These are phyloP conservation scores for Nycticorax nycticorax DNA, from an alignment of 2,113 vertebrate species.

Conservation along the genomic window DNA sequence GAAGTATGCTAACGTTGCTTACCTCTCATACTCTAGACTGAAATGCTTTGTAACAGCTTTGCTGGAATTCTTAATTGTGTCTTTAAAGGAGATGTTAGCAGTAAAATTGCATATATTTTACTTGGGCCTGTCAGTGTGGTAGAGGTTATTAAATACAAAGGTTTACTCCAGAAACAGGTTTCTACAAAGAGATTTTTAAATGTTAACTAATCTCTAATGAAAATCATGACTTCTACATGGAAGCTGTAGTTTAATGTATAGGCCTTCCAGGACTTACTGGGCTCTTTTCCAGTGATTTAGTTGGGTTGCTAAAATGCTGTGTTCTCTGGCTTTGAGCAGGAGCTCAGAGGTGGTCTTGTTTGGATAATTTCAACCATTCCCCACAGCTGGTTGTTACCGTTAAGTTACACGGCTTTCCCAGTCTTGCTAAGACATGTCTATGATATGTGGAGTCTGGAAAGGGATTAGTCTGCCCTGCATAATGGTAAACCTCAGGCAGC, in stretches of 20 bases:
- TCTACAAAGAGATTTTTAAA: not conserved
- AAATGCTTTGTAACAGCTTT: not conserved
- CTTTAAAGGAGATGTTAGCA: not conserved
- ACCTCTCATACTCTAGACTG: not conserved
- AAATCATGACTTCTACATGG: not conserved
- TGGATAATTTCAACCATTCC: not conserved
- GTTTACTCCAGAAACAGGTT: not conserved
- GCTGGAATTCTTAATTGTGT: not conserved
- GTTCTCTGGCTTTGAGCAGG: not conserved
- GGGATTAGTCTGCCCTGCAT: not conserved
- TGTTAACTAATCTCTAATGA: not conserved
- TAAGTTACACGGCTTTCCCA: not conserved
- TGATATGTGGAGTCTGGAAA: not conserved
- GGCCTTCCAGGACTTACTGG: not conserved
- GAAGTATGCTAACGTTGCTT: not conserved
- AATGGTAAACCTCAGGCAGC: not conserved
- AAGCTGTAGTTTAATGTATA: not conserved
- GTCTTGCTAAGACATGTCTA: not conserved
- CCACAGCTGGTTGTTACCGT: not conserved
- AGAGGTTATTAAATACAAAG: not conserved
- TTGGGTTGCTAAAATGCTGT: not conserved
- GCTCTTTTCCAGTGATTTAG: not conserved
- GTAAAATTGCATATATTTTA: not conserved
- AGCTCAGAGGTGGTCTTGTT: not conserved
- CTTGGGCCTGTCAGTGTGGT: not conserved